Percentiles rank a stretch among this genome's conserved stretches.
Evolutionary conservation across 2,797 vertebrate genomes (phyloP).

Genomic region (Parambassis ranga): DNA sequence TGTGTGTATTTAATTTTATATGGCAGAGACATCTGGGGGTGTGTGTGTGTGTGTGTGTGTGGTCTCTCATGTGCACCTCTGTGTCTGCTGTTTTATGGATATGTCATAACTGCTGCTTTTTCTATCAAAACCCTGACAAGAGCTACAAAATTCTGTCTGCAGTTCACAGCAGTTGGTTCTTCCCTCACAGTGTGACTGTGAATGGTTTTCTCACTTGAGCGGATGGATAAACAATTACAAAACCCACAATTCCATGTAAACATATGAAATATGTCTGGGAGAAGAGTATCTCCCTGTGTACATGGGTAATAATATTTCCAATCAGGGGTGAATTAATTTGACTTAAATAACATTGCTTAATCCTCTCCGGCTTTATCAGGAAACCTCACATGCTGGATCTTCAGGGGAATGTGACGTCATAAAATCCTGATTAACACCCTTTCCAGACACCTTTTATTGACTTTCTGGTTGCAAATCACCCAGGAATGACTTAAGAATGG

Average conservation of each 20-base stretch:
- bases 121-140: conserved; percentile 32
- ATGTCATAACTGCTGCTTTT: conserved; percentile 24
- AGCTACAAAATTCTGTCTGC: conserved; percentile 22
- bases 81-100: conserved; percentile 6
- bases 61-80: neutral
- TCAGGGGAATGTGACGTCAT: conserved; percentile 36
- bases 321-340: conserved; percentile 22
- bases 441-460: conserved; percentile 66
- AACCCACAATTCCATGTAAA: no score
- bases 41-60: neutral
- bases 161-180: conserved; percentile 11
- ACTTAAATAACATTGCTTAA: conserved; percentile 23
- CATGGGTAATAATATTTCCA: neutral
- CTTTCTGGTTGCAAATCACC: conserved; percentile 62
- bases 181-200: conserved; percentile 2
- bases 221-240: neutral
- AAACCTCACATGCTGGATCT: conserved; percentile 32
- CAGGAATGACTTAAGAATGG: conserved; percentile 40
- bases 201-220: neutral
- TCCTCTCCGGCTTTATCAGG: conserved; percentile 31
- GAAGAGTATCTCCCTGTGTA: neutral
- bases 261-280: neutral
- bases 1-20: conserved; percentile 30
- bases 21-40: no score
- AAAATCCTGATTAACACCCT: conserved; percentile 65